Percentiles rank a stretch among this genome's conserved stretches.
These are phyloP conservation scores for Onychomys arenicola DNA, from an alignment of 2,797 vertebrate genomes.

Conservation along the genomic window DNA sequence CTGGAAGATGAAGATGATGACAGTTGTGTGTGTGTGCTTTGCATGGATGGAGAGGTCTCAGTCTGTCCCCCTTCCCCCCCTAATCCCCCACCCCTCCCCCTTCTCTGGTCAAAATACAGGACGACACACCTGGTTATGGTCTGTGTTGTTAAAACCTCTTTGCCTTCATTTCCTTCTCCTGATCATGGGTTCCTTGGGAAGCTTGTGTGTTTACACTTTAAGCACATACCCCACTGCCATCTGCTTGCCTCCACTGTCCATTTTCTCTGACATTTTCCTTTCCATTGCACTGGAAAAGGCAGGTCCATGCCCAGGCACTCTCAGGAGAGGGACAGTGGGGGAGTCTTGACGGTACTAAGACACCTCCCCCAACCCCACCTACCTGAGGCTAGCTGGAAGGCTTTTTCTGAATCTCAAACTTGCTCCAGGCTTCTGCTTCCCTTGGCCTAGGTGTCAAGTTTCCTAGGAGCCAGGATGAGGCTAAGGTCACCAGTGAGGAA, in stretches of 20 bases:
- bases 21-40: background rate
- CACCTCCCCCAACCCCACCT: background rate
- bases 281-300: background rate
- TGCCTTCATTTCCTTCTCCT: slow-evolving; percentile 20
- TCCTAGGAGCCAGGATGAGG: background rate
- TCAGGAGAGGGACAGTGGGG: background rate
- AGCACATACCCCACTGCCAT: background rate
- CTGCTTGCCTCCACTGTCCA: background rate
- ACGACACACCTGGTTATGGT: background rate
- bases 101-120: background rate
- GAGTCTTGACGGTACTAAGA: background rate
- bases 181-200: background rate
- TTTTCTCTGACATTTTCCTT: background rate
- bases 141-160: background rate
- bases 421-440: background rate
- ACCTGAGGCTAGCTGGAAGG: background rate
- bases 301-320: background rate
- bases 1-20: background rate
- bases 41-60: background rate
- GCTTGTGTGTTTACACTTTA: background rate
- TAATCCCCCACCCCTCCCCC: background rate
- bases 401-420: background rate
- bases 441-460: background rate
- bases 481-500: background rate
- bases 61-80: background rate